Base-by-base conservation (phyloP, 2,113 vertebrate species). In the Thymallus thymallus region DNA sequence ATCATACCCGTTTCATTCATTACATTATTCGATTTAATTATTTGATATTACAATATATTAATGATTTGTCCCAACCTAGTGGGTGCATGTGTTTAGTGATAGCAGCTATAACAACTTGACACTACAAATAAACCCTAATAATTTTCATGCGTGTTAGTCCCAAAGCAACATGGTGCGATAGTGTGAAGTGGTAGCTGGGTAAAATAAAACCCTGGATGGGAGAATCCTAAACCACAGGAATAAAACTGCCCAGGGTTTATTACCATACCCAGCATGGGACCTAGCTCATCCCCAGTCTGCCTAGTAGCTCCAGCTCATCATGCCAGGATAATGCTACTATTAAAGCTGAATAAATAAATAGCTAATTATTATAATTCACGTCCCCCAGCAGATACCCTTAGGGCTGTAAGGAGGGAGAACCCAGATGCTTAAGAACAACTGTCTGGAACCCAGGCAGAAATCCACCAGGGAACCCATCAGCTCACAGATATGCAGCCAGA, bases 311-410 rank as follows among this genome's bases (percentile, higher is more conserved):
- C 66, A 68, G 55, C 67, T 72, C 74, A 46, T 65, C 70, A 76
- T 82, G 80, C 77, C 80, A 83, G 74, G 89, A 88, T 86, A 80
- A 89, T 87, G 76, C 71, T 68, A 69, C 72, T 72, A 29, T 82
- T 86, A 72, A 51, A 82, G 71, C 69, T 85, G 82, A 88, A 91
- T 90, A 88, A 86, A 60, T 89, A 87, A 89, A 91, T 85, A 81
- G 76, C 86, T 85, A 70, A 88, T 64, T 65, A 55, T 62, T 65
- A 18, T 51, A 16, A 51, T 51, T 51, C 48, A 14, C 3, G 14
- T 51, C 71, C 72, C 80, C 81, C 78, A 61, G 84, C 81, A 85
- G 86, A 88, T 41, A 81, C 83, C 81, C 84, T 24, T 41, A 23
- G 67, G 74, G 14, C 10, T 16, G 56, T 51, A 18, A 16, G 1